Percentiles rank a stretch among this genome's conserved stretches.
Conservation (phyloP, 64 coral and sea anemone species). For the Cladopsammia gracilis region DNA sequence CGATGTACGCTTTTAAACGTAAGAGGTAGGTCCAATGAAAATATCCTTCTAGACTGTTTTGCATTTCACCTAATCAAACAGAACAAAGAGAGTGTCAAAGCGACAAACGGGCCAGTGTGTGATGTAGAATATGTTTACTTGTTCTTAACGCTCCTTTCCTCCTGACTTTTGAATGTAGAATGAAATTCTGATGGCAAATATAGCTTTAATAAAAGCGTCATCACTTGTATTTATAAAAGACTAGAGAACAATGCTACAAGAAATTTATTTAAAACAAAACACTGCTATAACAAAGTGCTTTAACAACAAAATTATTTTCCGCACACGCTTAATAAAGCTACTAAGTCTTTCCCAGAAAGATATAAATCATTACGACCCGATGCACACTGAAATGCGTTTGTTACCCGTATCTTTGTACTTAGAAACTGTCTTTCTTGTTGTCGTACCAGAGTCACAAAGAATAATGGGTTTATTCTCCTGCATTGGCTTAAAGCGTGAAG, state of each 20-base stretch:
- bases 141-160: no score
- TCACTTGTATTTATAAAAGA: not conserved
- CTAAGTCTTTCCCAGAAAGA: conserved; percentile 61
- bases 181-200: not conserved
- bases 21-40: no score
- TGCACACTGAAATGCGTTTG: not conserved
- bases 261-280: not conserved
- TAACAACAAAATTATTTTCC: not conserved
- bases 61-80: no score
- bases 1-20: no score
- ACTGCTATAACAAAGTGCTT: not conserved
- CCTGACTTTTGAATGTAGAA: not conserved
- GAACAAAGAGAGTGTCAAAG: no score
- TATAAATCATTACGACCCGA: conserved; percentile 10
- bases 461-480: no score
- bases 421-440: not conserved
- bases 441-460: not conserved
- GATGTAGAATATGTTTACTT: no score
- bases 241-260: not conserved
- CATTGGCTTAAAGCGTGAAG: no score
- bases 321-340: conserved; percentile 55
- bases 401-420: not conserved
- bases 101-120: no score
- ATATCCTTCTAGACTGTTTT: no score
- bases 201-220: not conserved